A percentile compares a stretch with the other conserved stretches of the same genome.
These are phyloP conservation scores for Helleia helle DNA, from an alignment of 2,888 invertebrate species.

Conservation along the genomic window DNA sequence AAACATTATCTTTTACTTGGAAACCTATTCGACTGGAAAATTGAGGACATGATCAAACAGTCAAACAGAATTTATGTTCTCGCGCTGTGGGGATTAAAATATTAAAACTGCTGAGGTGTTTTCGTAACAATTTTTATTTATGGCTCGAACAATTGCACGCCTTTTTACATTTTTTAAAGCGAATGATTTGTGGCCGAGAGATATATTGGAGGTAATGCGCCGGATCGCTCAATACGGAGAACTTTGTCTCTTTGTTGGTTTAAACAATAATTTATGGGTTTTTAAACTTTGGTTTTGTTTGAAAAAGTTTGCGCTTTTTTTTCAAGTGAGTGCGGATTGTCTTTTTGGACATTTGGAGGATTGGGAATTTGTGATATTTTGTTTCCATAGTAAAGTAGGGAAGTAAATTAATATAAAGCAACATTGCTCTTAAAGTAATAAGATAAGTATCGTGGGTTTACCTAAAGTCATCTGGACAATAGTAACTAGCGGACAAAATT, in stretches of 20 bases:
- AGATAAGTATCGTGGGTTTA: too few relatives aligned
- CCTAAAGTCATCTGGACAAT: too few relatives aligned
- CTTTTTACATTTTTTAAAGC: conserved; percentile 39
- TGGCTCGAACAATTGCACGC: conserved; percentile 44
- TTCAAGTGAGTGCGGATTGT: too few relatives aligned
- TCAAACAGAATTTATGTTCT: conserved; percentile 53
- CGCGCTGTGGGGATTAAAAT: conserved; percentile 48
- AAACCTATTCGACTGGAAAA: conserved; percentile 25
- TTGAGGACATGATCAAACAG: conserved; percentile 37
- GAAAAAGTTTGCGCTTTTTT: too few relatives aligned
- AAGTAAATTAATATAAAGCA: too few relatives aligned
- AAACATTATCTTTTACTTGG: conserved; percentile 10
- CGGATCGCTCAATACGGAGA: conserved; percentile 8
- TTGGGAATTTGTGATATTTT: too few relatives aligned
- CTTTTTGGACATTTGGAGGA: too few relatives aligned
- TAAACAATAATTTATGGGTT: too few relatives aligned
- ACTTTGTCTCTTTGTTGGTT: conserved; percentile 1
- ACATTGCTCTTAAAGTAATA: too few relatives aligned
- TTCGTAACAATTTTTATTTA: conserved; percentile 55
- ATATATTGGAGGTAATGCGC: conserved; percentile 36
- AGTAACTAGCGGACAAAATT: too few relatives aligned
- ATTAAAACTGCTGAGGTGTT: conserved; percentile 65
- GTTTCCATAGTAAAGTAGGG: too few relatives aligned
- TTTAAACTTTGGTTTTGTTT: too few relatives aligned
- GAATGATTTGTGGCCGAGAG: conserved; percentile 45